Evolutionary conservation across 30 jellyfish, hydroid and myxozoan species (phyloP).

Genomic region (Chrysaora quinquecirrha): DNA sequence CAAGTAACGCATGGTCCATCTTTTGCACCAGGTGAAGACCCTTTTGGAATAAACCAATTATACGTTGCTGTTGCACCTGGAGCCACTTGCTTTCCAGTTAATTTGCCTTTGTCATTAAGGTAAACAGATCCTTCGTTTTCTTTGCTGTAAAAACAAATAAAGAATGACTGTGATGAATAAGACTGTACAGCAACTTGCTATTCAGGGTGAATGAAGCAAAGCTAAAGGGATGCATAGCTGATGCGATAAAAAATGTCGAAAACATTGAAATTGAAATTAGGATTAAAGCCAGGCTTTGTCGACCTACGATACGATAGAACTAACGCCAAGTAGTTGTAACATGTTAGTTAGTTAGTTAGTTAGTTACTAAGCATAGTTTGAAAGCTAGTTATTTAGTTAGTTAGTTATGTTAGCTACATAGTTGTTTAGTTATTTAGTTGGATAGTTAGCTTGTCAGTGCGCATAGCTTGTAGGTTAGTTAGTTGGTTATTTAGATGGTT

Average conservation of each 20-base stretch:
- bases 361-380: too few relatives aligned
- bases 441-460: too few relatives aligned
- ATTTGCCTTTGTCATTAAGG: conserved; percentile 7
- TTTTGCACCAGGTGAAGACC: conserved; percentile 61
- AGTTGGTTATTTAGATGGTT: too few relatives aligned
- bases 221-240: not conserved
- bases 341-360: too few relatives aligned
- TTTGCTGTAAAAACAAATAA: conserved; percentile 51
- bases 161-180: not conserved
- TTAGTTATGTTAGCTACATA: too few relatives aligned
- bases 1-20: conserved; percentile 68
- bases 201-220: not conserved
- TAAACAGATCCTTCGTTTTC: conserved; percentile 63
- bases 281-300: too few relatives aligned
- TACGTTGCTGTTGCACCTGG: conserved; percentile 39
- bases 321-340: not conserved
- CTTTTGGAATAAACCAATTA: conserved; percentile 58
- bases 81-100: conserved; percentile 23
- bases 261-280: too few relatives aligned
- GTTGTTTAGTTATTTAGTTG: too few relatives aligned
- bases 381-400: too few relatives aligned
- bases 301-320: too few relatives aligned
- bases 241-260: not conserved
- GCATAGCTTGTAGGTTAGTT: too few relatives aligned
- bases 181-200: not conserved